Evolutionary conservation across 1,140 invertebrate species (phyloP).

Genomic region (Fopius arisanus): DNA sequence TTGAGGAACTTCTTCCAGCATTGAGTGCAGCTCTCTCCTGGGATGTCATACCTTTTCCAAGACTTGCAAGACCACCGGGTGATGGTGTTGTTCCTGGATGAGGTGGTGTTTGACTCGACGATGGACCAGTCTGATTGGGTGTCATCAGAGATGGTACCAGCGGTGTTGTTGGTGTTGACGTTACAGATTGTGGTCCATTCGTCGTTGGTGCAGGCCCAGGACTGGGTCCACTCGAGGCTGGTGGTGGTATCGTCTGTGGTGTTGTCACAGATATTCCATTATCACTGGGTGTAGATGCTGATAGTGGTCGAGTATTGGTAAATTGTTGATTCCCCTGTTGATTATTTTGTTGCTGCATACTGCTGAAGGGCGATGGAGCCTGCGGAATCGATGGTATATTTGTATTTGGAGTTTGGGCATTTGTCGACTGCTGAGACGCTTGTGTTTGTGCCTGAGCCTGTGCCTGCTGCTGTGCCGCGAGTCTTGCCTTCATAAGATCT

Average conservation of each 20-base stretch:
- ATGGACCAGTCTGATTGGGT: slow-evolving; percentile 53
- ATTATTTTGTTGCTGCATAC: slow-evolving; percentile 49
- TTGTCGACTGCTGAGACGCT: slow-evolving; percentile 49
- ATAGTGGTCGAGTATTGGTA: slow-evolving; percentile 48
- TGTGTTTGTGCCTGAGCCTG: slow-evolving; percentile 34
- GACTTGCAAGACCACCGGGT: slow-evolving; percentile 51
- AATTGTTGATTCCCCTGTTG: slow-evolving; percentile 57
- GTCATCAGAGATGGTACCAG: slow-evolving; percentile 61
- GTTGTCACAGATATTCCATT: slow-evolving; percentile 52
- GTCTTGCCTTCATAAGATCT: slow-evolving; percentile 68
- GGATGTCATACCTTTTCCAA: slow-evolving; percentile 64
- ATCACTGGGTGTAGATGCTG: slow-evolving; percentile 54
- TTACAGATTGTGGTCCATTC: slow-evolving; percentile 58
- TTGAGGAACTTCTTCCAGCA: slow-evolving; percentile 64
- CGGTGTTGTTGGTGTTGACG: slow-evolving; percentile 59
- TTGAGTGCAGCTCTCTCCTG: slow-evolving; percentile 62
- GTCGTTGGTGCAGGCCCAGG: slow-evolving; percentile 53
- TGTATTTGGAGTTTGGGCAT: slow-evolving; percentile 46
- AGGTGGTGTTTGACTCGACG: slow-evolving; percentile 61
- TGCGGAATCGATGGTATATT: slow-evolving; percentile 58
- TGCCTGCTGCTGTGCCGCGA: slow-evolving; percentile 54
- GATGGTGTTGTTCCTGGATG: slow-evolving; percentile 61
- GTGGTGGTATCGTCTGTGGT: slow-evolving; percentile 55
- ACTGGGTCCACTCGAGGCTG: slow-evolving; percentile 56
- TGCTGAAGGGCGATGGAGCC: slow-evolving; percentile 63